Conservation (phyloP, 2,888 invertebrate species). For the Ceramica pisi region DNA sequence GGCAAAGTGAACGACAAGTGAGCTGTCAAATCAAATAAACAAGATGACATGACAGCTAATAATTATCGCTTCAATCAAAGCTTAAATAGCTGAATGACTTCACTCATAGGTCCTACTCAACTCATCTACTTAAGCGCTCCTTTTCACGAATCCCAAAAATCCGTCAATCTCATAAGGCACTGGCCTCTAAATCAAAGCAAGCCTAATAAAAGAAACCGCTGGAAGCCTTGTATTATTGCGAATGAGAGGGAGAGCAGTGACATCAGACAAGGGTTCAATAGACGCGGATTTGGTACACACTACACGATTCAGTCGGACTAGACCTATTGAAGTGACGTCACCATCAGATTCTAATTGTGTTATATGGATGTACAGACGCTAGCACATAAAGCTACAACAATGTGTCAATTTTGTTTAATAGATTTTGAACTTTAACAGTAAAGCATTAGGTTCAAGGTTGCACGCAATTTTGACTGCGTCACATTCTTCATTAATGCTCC, state of each 20-base stretch:
- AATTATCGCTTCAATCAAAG: too few relatives aligned
- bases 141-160: neutral
- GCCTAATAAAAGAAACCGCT: constrained; percentile 17
- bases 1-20: too few relatives aligned
- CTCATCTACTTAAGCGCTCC: neutral
- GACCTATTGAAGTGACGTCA: constrained; percentile 30
- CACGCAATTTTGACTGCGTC: too few relatives aligned
- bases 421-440: too few relatives aligned
- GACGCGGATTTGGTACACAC: constrained; percentile 30
- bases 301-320: constrained; percentile 18
- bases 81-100: too few relatives aligned
- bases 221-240: constrained; percentile 23
- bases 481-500: too few relatives aligned
- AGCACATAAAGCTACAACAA: too few relatives aligned
- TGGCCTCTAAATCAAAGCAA: constrained; percentile 25
- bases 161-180: neutral
- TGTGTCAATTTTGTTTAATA: neutral
- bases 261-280: constrained; percentile 44
- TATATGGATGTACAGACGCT: neutral
- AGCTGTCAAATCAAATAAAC: too few relatives aligned
- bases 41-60: too few relatives aligned
- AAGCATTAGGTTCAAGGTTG: too few relatives aligned
- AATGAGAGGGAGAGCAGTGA: constrained; percentile 21
- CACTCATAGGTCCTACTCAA: neutral
- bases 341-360: neutral